Percentiles rank a stretch among this genome's conserved stretches.
phyloP scores from a whole-genome alignment of 2,888 invertebrate genomes.

The Allophyes oxyacanthae region DNA sequence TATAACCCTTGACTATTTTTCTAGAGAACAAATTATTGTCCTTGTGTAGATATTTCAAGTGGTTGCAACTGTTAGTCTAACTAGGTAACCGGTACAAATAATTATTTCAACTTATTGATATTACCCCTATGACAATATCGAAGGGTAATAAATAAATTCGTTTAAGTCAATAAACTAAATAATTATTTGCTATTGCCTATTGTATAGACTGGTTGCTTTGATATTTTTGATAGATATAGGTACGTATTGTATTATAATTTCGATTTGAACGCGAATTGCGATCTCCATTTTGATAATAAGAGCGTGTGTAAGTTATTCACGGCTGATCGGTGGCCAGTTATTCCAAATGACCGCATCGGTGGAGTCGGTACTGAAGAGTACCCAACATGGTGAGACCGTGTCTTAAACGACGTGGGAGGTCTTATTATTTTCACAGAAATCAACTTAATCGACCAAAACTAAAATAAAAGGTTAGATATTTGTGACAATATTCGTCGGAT shows the following conservation, averaged over 20 bases:
- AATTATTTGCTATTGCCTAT: slow-evolving; percentile 48
- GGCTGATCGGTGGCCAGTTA: slow-evolving; percentile 65
- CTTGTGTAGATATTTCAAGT: slow-evolving; percentile 69
- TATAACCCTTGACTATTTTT: slow-evolving; percentile 84
- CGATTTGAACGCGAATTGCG: slow-evolving; percentile 8
- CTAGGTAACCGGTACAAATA: slow-evolving; percentile 34
- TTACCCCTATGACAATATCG: slow-evolving; percentile 59
- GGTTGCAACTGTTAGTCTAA: slow-evolving; percentile 52
- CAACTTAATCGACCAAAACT: slow-evolving; percentile 36
- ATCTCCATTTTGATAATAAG: slow-evolving; percentile 14
- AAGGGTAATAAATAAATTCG: slow-evolving; percentile 66
- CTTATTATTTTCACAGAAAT: slow-evolving; percentile 47
- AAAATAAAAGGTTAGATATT: slow-evolving; percentile 6
- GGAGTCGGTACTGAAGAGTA: slow-evolving; percentile 47
- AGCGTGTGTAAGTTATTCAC: slow-evolving; percentile 40
- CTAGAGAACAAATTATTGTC: slow-evolving; percentile 77
- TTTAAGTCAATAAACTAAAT: slow-evolving; percentile 54
- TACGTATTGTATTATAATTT: slow-evolving; percentile 32
- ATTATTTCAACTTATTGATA: slow-evolving; percentile 60
- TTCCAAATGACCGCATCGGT: slow-evolving; percentile 63
- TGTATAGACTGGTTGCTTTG: slow-evolving; percentile 54
- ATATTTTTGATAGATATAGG: slow-evolving; percentile 12
- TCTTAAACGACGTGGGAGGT: slow-evolving; percentile 72
- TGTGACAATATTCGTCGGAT: slow-evolving; percentile 1
- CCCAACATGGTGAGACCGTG: slow-evolving; percentile 46